A percentile compares a stretch with the other conserved stretches of the same genome.
Conservation (phyloP, 2,113 vertebrate genomes). For the Dascyllus trimaculatus region DNA sequence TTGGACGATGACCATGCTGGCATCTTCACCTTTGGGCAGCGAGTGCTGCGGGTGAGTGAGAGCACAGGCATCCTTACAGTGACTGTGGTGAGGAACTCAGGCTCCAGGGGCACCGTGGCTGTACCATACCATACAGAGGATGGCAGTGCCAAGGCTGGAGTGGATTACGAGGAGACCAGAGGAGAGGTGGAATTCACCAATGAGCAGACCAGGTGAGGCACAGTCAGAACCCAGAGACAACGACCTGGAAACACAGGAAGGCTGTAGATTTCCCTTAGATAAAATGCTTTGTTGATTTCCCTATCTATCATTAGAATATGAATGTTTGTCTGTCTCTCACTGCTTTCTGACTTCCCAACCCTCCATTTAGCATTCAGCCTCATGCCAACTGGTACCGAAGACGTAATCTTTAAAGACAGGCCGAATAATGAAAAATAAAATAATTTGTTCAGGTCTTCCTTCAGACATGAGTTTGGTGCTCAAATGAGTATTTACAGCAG, state of each 20-base stretch:
- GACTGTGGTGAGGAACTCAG: constrained; percentile 90
- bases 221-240: neutral
- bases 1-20: constrained; percentile 96
- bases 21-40: constrained; percentile 92
- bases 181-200: constrained; percentile 93
- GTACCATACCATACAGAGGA: constrained; percentile 93
- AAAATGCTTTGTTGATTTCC: too few species aligned
- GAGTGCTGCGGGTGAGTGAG: constrained; percentile 90
- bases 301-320: too few species aligned
- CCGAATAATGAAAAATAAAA: neutral
- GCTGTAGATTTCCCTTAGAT: too few species aligned
- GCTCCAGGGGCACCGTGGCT: constrained; percentile 91
- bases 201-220: constrained; percentile 91
- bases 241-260: neutral
- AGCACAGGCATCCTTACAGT: constrained; percentile 89
- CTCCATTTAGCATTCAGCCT: too few species aligned
- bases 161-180: constrained; percentile 91
- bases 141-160: constrained; percentile 88
- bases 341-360: too few species aligned
- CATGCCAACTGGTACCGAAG: neutral
- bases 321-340: too few species aligned
- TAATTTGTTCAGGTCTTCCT: neutral
- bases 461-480: neutral
- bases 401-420: neutral
- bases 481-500: neutral